Base-by-base conservation (phyloP, 2,797 vertebrate genomes). In the Mus minutoides region DNA sequence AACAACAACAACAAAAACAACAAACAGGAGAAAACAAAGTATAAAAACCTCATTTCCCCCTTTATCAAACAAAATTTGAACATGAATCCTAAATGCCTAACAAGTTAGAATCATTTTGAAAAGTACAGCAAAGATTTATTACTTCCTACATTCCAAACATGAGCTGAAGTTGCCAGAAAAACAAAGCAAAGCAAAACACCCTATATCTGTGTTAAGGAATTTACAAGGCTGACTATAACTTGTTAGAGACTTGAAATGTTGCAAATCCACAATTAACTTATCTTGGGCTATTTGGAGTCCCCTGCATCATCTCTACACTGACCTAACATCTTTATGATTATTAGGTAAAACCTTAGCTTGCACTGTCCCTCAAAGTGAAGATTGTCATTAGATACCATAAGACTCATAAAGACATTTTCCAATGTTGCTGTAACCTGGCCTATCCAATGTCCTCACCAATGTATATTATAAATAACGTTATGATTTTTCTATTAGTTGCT, bases 41-140 rank as follows among this genome's bases (percentile, higher is more conserved):
- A 52, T 2, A 31, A 75, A 83, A 78, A 54, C 56, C 29, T 64
- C 60, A 82, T 46, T 10, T 46, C 69, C 4, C 46, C 34, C 64
- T 92, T 73, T 91, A 56, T 77, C 92, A 91, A 86, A 79, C 43
- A 73, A 17, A 84, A 78, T 46, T 80, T 85, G 58, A 88, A 67
- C 58, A 88, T 29, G 0, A 64, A 62, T 91, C 95, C 29, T 96
- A 93, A 89, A 67, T 82, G 75, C 75, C 84, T 26, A 95, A n/a
- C n/a, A 77, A 49, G 83, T 40, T 58, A 87, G 60, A 58, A 71
- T 90, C 29, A 77, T 29, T 78, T 2, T 29, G 67, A 2, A 40
- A 9, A 19, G 49, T 17, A 7, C 14, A 78, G 69, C n/a, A 54
- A 21, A 19, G 16, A 54, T 49, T 46, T 73, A 40, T 26, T 78